These are phyloP conservation scores for Hycleus cichorii DNA, from an alignment of 1,140 invertebrate genomes.

Conservation along the genomic window DNA sequence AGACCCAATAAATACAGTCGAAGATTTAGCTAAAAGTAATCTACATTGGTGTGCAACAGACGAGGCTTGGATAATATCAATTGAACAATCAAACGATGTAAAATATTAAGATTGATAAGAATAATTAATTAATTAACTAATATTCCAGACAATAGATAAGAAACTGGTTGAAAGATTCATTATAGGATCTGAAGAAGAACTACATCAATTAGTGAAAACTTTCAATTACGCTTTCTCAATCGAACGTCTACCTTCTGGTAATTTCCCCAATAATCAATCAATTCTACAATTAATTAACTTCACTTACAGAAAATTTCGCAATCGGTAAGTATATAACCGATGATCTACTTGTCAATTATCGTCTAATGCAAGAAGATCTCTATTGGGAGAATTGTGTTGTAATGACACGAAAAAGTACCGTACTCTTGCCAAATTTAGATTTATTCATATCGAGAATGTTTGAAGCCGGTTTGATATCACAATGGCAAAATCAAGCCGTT, in stretches of 20 bases:
- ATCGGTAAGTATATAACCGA: slow-evolving; percentile 50
- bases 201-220: slow-evolving; percentile 14
- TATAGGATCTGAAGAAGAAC: slow-evolving; percentile 14
- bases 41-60: slow-evolving; percentile 26
- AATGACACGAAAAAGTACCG: slow-evolving; percentile 50
- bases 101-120: not conserved
- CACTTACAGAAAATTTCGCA: slow-evolving; percentile 40
- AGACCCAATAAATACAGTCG: slow-evolving; percentile 25
- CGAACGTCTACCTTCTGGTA: slow-evolving; percentile 27
- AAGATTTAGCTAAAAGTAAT: slow-evolving; percentile 26
- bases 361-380: slow-evolving; percentile 49
- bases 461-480: slow-evolving; percentile 33
- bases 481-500: slow-evolving; percentile 32
- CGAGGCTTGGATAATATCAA: slow-evolving; percentile 30
- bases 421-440: slow-evolving; percentile 33
- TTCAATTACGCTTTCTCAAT: slow-evolving; percentile 23
- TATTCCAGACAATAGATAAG: slow-evolving; percentile 13
- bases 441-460: slow-evolving; percentile 29
- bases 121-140: not conserved
- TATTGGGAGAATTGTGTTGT: slow-evolving; percentile 51
- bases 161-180: slow-evolving; percentile 21
- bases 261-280: not conserved
- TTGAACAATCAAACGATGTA: slow-evolving; percentile 24
- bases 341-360: slow-evolving; percentile 43
- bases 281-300: not conserved